These are phyloP conservation scores for Euglossa dilemma DNA, from an alignment of 1,140 invertebrate species.

Conservation along the genomic window DNA sequence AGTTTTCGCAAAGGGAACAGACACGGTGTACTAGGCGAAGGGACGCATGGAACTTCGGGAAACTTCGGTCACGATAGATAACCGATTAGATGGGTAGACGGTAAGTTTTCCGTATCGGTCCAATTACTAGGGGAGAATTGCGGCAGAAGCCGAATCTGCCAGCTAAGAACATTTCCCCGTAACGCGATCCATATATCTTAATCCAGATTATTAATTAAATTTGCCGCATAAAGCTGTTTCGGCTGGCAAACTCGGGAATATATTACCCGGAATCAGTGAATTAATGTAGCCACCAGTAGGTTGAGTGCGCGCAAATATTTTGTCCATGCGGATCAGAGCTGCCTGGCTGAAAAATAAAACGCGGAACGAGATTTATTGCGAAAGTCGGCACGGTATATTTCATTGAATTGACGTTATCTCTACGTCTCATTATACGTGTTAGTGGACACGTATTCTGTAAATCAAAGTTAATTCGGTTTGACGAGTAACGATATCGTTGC, in stretches of 20 bases:
- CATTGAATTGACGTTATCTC: constrained; percentile 31
- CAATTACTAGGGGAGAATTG: constrained; percentile 69
- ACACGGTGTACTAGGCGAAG: neutral
- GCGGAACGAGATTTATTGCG: constrained; percentile 28
- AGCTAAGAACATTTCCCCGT: constrained; percentile 70
- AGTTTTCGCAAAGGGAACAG: too few species aligned
- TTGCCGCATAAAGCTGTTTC: constrained; percentile 75
- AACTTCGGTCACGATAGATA: constrained; percentile 47
- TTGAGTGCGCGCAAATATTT: constrained; percentile 51
- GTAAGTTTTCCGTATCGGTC: constrained; percentile 76
- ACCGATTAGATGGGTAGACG: constrained; percentile 64
- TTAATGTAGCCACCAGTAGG: constrained; percentile 67
- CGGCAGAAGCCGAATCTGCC: constrained; percentile 66
- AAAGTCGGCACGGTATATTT: constrained; percentile 2
- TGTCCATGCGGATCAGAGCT: neutral
- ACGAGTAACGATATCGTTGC: neutral
- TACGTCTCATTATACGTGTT: constrained; percentile 26
- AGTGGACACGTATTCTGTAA: neutral
- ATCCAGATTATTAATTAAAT: constrained; percentile 79
- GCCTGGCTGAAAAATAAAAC: constrained; percentile 39
- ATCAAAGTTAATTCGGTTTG: constrained; percentile 5
- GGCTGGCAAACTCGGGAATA: constrained; percentile 70
- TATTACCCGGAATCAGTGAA: constrained; percentile 71
- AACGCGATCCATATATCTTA: constrained; percentile 70
- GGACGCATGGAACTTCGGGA: constrained; percentile 21